Base-by-base conservation (phyloP, 2,888 invertebrate species). In the Drosophila peninsularis region DNA sequence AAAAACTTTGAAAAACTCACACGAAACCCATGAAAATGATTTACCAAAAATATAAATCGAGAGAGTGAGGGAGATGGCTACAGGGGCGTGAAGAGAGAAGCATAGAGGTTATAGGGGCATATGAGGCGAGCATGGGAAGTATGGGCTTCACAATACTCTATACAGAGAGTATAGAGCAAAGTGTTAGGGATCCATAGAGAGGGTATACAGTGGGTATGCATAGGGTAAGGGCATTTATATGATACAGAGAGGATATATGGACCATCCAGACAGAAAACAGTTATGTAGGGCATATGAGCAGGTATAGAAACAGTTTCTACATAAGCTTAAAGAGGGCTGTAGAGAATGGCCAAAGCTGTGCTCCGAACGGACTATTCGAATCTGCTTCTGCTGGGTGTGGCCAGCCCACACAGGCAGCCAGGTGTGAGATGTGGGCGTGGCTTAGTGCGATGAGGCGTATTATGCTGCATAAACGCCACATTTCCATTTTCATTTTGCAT, bases 1-100 rank as follows among this genome's bases (percentile, higher is more conserved):
- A 62, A 85, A 82, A 82, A 88, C 63, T 82, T 82, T 82, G 11
- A 4, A 10, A 37, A 39, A 30, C 44, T 36, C 49, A 19, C 14
- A 32, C 34, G 5, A 37, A 52, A 37, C 37, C 52, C 21, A 37
- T 24, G 21, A 36, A 24, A 36, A 24, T 50, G 36, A 50, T 50
- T 19, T 21, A 50, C 32, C 21, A 32, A 21, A 34, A 34, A 34
- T 21, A 50, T 21, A 50, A 50, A 44, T 7, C 24, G 4, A 44
- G 14, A 7, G 42, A 42, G 13, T 13, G 21, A 21, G 13, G 3
- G 13, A 42, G 42, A 21, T 6, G 3, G 21, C 2, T 13, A 42
- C 6, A 21, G 19, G 6, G 7, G 42, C 3, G 6, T 24, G 9
- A 10, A 39, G 17, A 39, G 39, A 10, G 17, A 17, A 36, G 36